Base-by-base conservation (phyloP, 2,113 vertebrate genomes). In the Dryoscopus gambensis region DNA sequence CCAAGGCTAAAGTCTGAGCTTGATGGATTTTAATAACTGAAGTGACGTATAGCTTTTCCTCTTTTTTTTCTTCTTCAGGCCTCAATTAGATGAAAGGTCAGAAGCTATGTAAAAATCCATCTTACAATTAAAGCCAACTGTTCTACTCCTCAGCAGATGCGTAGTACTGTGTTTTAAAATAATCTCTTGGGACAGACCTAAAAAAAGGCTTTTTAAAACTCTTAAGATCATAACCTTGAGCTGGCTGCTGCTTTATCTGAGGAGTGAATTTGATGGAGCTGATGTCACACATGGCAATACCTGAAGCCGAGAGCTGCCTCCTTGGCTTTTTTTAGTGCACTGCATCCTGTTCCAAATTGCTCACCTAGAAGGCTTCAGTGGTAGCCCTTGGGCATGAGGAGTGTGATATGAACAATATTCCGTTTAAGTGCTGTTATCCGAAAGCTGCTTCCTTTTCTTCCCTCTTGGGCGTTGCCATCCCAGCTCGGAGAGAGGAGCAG, bases 21-120 rank as follows among this genome's bases (percentile, higher is more conserved):
- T 97, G 97, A 97, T 97, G 95, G 94, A 96, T 98, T 98, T 97
- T 98, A 98, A 97, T 98, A 98, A 97, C 94, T 83, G 95, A 87
- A 94, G 84, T 97, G 97, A 97, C 52, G 89, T 90, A 42, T 89
- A 94, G 94, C 59, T 96, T 69, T 90, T 77, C 77, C 57, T 93
- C 52, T 90, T 83, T 93, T 97, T 95, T 96, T 95, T 55, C 77
- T 95, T 96, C 92, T 94, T 75, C 69, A 95, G 87, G 88, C 92
- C 93, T 97, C 94, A 97, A 93, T 98, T 94, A 96, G 79, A 93
- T 64, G 94, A 96, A 93, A 97, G 94, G 93, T 98, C 96, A 98
- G 96, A 96, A 97, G 92, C 93, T 92, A 53, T 96, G 75, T 95
- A 97, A 97, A 98, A 98, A 94, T 83, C 87, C 89, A 81, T 96